A percentile compares a stretch with the other conserved stretches of the same genome.
Evolutionary conservation across 2,888 invertebrate species (phyloP).

Genomic region (Spilarctia lutea): DNA sequence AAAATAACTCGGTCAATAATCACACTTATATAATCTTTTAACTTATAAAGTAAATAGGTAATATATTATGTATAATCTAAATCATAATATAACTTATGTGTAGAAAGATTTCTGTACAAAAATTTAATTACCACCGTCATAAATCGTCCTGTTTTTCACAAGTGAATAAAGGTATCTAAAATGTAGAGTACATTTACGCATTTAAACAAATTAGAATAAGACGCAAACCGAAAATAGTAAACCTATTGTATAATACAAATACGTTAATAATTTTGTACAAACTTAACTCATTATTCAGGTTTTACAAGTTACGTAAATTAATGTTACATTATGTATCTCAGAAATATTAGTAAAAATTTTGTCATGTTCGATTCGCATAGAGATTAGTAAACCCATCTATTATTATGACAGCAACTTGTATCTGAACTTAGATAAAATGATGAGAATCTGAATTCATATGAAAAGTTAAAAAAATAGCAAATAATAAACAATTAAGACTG

Average conservation of each 20-base stretch:
- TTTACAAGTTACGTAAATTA: not conserved
- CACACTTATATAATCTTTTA: slow-evolving; percentile 75
- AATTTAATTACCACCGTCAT: not conserved
- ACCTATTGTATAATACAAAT: not conserved
- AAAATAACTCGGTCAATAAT: slow-evolving; percentile 82
- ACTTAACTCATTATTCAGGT: not conserved
- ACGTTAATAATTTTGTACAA: not conserved
- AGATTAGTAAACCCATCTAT: not conserved
- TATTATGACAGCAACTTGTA: not conserved
- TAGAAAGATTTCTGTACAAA: slow-evolving; percentile 23
- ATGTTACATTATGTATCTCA: not conserved
- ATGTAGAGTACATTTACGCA: not conserved
- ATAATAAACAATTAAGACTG: not conserved
- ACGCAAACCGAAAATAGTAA: not conserved
- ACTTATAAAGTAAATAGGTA: slow-evolving; percentile 60
- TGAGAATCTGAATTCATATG: not conserved
- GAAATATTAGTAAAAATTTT: not conserved
- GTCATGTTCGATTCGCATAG: not conserved
- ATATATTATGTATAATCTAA: slow-evolving; percentile 45
- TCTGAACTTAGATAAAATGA: not conserved
- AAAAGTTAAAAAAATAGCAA: not conserved
- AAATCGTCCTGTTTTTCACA: not conserved
- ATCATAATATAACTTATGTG: slow-evolving; percentile 41
- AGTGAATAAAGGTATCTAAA: not conserved
- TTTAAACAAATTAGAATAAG: not conserved